Percentiles rank a stretch among this genome's conserved stretches.
These are phyloP conservation scores for Harmothoe impar DNA, from an alignment of 2,888 invertebrate species.

Conservation along the genomic window DNA sequence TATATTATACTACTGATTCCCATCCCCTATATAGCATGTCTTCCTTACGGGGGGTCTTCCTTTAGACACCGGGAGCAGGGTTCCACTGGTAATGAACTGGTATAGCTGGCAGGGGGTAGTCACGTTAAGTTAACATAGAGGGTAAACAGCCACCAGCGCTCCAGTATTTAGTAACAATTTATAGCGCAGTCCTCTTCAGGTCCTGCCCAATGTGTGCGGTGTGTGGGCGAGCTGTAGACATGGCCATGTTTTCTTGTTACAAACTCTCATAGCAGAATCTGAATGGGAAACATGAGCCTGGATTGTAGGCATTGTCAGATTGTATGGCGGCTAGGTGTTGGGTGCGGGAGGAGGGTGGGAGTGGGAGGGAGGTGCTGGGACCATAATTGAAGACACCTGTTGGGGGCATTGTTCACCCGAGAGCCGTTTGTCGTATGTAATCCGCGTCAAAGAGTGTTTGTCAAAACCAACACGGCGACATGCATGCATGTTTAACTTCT, in stretches of 20 bases:
- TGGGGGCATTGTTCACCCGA: constrained; percentile 17
- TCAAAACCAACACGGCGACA: background rate
- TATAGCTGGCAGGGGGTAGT: background rate
- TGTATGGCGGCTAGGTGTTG: background rate
- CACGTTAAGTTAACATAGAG: constrained; percentile 13
- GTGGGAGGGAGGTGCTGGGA: too few relatives aligned
- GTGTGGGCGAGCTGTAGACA: background rate
- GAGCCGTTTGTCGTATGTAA: constrained; percentile 15
- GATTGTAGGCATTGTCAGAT: background rate
- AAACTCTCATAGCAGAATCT: background rate
- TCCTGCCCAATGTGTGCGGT: background rate
- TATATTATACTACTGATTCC: too few relatives aligned
- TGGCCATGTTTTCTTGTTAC: constrained; percentile 19
- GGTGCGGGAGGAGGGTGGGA: background rate
- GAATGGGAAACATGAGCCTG: constrained; percentile 18
- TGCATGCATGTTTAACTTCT: background rate
- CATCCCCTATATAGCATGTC: too few relatives aligned
- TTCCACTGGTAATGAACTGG: constrained; percentile 14
- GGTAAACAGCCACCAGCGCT: background rate
- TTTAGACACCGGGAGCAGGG: too few relatives aligned
- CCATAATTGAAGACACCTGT: constrained; percentile 1
- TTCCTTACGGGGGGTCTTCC: too few relatives aligned
- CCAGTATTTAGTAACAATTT: constrained; percentile 30
- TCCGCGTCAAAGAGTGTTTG: constrained; percentile 30
- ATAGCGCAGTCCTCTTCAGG: background rate